Conservation (phyloP, 1,140 invertebrate species). For the Drosophila trapezifrons region DNA sequence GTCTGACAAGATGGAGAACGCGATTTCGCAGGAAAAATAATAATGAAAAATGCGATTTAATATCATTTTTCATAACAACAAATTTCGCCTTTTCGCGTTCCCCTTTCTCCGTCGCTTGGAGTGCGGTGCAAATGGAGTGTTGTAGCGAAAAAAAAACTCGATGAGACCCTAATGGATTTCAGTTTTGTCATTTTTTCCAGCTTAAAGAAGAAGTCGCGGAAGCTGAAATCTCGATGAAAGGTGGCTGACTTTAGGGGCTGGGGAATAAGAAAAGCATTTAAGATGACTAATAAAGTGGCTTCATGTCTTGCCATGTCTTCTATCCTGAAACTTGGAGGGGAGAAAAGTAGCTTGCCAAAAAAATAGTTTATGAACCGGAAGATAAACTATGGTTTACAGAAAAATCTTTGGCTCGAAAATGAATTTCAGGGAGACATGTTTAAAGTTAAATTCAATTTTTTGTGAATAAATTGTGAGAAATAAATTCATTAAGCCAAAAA, state of each 20-base stretch:
- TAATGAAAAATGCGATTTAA: slow-evolving; percentile 68
- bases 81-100: slow-evolving; percentile 22
- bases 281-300: background rate
- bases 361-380: background rate
- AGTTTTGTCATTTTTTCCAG: slow-evolving; percentile 25
- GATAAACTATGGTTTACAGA: background rate
- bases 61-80: slow-evolving; percentile 63
- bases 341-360: background rate
- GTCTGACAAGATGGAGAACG: slow-evolving; percentile 56
- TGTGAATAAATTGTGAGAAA: too few species aligned
- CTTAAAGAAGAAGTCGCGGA: slow-evolving; percentile 8
- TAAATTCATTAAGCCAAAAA: background rate
- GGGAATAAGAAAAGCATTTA: background rate
- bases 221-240: slow-evolving; percentile 10
- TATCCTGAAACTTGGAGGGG: too few species aligned
- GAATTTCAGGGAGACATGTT: too few species aligned
- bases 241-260: background rate
- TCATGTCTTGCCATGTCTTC: background rate
- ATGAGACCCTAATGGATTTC: slow-evolving; percentile 35
- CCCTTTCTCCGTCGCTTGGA: slow-evolving; percentile 1
- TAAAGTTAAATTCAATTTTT: background rate
- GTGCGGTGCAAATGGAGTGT: slow-evolving; percentile 40
- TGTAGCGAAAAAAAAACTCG: slow-evolving; percentile 9
- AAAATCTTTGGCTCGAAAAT: background rate
- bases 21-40: slow-evolving; percentile 56